A percentile compares a stretch with the other conserved stretches of the same genome.
These are phyloP conservation scores for Dasyprocta punctata DNA, from an alignment of 2,113 vertebrate species.

Conservation along the genomic window DNA sequence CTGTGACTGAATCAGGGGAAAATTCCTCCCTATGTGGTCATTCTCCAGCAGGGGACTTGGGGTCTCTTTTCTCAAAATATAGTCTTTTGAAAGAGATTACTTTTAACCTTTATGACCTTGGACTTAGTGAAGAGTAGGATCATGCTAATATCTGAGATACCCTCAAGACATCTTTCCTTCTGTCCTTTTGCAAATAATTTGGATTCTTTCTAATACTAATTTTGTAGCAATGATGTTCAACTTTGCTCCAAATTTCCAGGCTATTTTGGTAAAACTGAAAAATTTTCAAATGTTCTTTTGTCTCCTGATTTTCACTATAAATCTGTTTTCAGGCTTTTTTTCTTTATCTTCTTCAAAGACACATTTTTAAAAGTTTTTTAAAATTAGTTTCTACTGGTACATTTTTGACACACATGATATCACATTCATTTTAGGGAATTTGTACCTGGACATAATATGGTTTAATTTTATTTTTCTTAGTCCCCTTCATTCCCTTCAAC, in stretches of 20 bases:
- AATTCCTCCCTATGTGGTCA: not conserved
- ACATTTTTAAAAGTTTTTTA: not conserved
- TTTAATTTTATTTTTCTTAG: not conserved
- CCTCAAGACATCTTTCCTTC: not conserved
- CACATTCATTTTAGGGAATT: not conserved
- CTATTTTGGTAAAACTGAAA: not conserved
- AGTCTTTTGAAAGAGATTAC: not conserved
- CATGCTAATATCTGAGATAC: not conserved
- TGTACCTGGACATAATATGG: not conserved
- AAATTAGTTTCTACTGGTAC: not conserved
- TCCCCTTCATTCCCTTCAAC: not conserved
- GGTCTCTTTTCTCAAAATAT: not conserved
- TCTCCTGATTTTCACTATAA: not conserved
- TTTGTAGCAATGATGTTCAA: not conserved
- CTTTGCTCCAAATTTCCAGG: not conserved
- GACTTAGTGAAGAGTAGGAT: not conserved
- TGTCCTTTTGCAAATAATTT: not conserved
- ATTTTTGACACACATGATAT: not conserved
- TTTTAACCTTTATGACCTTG: not conserved
- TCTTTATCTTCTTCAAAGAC: not conserved
- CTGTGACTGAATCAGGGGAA: not conserved
- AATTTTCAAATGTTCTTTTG: not conserved
- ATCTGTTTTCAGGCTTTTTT: not conserved
- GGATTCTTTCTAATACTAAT: not conserved
- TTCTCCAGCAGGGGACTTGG: not conserved